These are phyloP conservation scores for Glossophaga mutica DNA, from an alignment of 2,797 vertebrate species.

Conservation along the genomic window DNA sequence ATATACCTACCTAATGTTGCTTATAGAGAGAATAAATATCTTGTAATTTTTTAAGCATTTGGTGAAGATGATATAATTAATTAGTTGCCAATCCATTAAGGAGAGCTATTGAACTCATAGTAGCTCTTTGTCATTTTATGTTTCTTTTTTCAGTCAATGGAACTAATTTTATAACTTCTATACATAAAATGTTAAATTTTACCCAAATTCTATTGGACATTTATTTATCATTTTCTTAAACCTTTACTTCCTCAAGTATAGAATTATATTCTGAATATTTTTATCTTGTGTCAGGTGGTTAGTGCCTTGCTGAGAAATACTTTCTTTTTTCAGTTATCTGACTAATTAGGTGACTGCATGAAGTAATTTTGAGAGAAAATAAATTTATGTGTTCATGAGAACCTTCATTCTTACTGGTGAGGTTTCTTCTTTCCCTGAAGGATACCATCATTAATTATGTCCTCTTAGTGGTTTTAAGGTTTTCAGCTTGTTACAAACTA, in stretches of 20 bases:
- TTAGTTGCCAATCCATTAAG: background rate
- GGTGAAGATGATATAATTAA: background rate
- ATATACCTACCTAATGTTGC: background rate
- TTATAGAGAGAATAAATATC: background rate
- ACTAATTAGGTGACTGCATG: background rate
- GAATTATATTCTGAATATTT: conserved; percentile 13
- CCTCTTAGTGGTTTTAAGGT: background rate
- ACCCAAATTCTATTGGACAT: background rate
- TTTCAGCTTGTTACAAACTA: background rate
- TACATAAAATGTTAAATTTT: background rate
- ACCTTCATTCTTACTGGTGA: background rate
- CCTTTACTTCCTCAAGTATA: background rate
- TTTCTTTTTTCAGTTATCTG: background rate
- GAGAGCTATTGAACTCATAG: background rate
- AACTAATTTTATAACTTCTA: conserved; percentile 5
- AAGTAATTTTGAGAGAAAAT: background rate
- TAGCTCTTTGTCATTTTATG: background rate
- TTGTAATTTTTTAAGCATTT: background rate
- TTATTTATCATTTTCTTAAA: conserved; percentile 7
- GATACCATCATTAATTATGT: background rate
- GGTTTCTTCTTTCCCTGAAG: conserved; percentile 2
- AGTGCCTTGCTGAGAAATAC: background rate
- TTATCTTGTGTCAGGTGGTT: background rate
- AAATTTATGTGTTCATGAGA: background rate
- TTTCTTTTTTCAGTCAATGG: background rate